Percentiles rank a stretch among this genome's conserved stretches.
These are phyloP conservation scores for Eptesicus fuscus DNA, from an alignment of 2,113 vertebrate genomes.

Conservation along the genomic window DNA sequence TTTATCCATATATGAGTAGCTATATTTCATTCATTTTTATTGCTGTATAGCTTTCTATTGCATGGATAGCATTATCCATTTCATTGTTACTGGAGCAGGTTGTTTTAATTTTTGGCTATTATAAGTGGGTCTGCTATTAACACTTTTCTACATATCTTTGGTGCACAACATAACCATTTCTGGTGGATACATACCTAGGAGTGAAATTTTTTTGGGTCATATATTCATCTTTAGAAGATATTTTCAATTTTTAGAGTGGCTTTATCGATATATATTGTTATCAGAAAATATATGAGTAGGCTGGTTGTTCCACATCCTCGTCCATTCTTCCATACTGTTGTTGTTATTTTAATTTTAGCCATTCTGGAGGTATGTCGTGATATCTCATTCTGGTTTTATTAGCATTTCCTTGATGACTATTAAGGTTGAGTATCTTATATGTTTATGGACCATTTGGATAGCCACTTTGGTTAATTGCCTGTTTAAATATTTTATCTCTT, in stretches of 20 bases:
- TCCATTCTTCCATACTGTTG: neutral
- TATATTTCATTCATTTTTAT: neutral
- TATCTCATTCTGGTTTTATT: neutral
- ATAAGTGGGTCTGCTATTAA: neutral
- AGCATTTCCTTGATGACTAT: neutral
- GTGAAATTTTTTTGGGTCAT: neutral
- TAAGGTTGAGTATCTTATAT: neutral
- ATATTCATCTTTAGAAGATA: neutral
- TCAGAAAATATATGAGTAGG: neutral
- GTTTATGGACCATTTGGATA: neutral
- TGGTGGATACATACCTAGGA: neutral
- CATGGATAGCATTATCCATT: neutral
- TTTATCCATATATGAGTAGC: neutral
- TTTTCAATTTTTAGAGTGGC: neutral
- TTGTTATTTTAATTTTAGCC: neutral
- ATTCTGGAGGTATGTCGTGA: neutral
- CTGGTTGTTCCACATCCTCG: neutral
- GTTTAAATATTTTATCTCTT: neutral
- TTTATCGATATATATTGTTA: neutral
- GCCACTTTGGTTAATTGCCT: neutral
- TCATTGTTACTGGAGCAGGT: neutral
- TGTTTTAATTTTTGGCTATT: neutral
- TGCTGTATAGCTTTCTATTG: neutral
- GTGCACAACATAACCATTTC: neutral
- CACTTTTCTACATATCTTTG: neutral